A percentile compares a stretch with the other conserved stretches of the same genome.
Evolutionary conservation across 2,888 invertebrate species (phyloP).

Genomic region (Pristionchus exspectatus): DNA sequence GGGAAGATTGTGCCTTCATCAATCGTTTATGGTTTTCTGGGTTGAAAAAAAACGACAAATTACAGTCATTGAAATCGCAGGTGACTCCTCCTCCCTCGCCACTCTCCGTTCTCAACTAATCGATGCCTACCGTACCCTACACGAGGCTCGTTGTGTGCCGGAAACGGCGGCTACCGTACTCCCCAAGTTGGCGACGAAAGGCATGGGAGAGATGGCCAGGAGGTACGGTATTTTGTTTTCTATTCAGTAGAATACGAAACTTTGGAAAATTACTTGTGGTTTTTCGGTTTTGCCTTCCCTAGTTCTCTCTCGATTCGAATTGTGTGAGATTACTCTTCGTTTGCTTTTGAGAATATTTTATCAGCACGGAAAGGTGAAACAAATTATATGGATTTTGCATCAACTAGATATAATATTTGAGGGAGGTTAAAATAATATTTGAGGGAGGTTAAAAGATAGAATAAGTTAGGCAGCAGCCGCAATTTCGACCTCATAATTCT

Average conservation of each 20-base stretch:
- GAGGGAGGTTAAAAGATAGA: background rate
- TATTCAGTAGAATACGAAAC: background rate
- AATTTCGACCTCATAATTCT: background rate
- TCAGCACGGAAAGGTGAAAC: background rate
- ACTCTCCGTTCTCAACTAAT: background rate
- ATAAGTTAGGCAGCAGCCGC: background rate
- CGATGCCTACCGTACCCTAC: slow-evolving; percentile 17
- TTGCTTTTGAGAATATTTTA: too few species aligned
- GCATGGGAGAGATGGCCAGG: slow-evolving; percentile 13
- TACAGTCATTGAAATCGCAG: background rate
- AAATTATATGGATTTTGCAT: background rate
- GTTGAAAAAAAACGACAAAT: too few species aligned
- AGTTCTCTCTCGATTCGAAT: background rate
- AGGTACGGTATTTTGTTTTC: background rate
- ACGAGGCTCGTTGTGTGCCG: slow-evolving; percentile 41
- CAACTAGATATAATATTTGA: background rate
- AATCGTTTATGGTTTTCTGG: too few species aligned
- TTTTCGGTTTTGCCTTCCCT: background rate
- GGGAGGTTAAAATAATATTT: background rate
- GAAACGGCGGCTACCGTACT: slow-evolving; percentile 49
- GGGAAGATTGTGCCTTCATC: too few species aligned
- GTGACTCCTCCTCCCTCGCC: background rate
- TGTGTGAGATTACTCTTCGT: too few species aligned
- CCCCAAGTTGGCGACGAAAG: background rate
- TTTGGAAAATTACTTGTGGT: background rate